A percentile compares a stretch with the other conserved stretches of the same genome.
These are phyloP conservation scores for Helicoverpa armigera DNA, from an alignment of 1,140 invertebrate species.

Conservation along the genomic window DNA sequence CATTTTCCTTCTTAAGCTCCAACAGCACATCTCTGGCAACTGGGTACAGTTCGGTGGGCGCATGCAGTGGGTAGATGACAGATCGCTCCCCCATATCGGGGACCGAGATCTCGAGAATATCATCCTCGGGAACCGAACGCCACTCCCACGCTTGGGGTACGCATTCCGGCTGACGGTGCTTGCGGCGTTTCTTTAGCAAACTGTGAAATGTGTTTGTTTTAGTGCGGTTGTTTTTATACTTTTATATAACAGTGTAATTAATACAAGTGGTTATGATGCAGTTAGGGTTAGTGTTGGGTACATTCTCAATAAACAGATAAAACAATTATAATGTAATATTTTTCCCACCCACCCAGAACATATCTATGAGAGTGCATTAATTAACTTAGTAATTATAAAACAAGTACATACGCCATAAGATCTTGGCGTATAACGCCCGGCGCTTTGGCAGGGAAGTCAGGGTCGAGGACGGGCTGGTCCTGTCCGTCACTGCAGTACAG, in stretches of 20 bases:
- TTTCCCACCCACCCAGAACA: too few relatives aligned
- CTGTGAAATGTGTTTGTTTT: constrained; percentile 56
- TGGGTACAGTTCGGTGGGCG: constrained; percentile 81
- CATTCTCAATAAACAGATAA: too few relatives aligned
- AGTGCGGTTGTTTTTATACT: too few relatives aligned
- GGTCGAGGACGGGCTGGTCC: constrained; percentile 68
- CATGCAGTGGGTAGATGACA: constrained; percentile 87
- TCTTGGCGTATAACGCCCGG: constrained; percentile 70
- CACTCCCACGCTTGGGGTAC: constrained; percentile 79
- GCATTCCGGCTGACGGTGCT: constrained; percentile 64
- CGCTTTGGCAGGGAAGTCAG: constrained; percentile 65
- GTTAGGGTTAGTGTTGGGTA: too few relatives aligned
- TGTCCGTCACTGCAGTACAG: constrained; percentile 79
- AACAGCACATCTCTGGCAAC: constrained; percentile 66
- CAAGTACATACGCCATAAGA: constrained; percentile 68
- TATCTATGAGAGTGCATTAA: too few relatives aligned
- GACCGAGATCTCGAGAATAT: constrained; percentile 73
- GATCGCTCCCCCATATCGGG: constrained; percentile 82
- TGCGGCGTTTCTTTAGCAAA: constrained; percentile 72
- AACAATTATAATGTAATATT: too few relatives aligned
- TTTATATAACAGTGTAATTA: too few relatives aligned
- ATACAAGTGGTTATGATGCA: too few relatives aligned
- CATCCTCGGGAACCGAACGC: constrained; percentile 73
- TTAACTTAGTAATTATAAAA: not conserved
- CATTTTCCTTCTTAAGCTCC: constrained; percentile 70